A percentile compares a stretch with the other conserved stretches of the same genome.
phyloP scores from a whole-genome alignment of 2,888 invertebrate species.

The Drosophila bunnanda region DNA sequence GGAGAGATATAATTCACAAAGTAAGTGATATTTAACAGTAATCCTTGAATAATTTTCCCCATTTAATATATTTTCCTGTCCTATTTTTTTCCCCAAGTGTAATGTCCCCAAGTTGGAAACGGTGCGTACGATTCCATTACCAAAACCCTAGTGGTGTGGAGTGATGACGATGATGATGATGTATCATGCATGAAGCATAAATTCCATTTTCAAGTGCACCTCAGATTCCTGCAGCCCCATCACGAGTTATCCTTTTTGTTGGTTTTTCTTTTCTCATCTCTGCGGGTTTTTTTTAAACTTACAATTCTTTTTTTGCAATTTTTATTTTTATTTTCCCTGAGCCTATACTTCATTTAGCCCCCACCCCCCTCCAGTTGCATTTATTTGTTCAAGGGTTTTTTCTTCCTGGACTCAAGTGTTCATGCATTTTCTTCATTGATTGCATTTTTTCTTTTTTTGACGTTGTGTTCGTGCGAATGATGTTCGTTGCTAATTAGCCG shows the following conservation, averaged over 20 bases:
- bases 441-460: conserved; percentile 57
- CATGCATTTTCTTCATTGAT: conserved; percentile 78
- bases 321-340: conserved; percentile 64
- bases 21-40: rapidly evolving
- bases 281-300: conserved; percentile 7
- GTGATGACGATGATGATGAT: conserved; percentile 58
- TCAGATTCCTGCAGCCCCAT: conserved; percentile 51
- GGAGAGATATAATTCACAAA: neutral
- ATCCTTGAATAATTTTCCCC: rapidly evolving
- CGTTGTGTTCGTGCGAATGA: conserved; percentile 35
- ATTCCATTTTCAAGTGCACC: conserved; percentile 77
- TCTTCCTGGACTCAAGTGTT: conserved; percentile 62
- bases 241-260: conserved; percentile 72
- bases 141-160: conserved; percentile 61
- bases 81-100: neutral
- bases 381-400: conserved; percentile 77
- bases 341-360: conserved; percentile 77
- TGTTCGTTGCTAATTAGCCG: conserved; percentile 69
- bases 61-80: neutral
- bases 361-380: conserved; percentile 72
- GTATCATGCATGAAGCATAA: conserved; percentile 81
- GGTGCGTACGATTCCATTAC: conserved; percentile 79
- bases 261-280: conserved; percentile 40
- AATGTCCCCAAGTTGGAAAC: conserved; percentile 11
- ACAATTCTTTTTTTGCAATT: conserved; percentile 8